These are phyloP conservation scores for Drosophila melanosoma DNA, from an alignment of 2,888 invertebrate genomes.

Conservation along the genomic window DNA sequence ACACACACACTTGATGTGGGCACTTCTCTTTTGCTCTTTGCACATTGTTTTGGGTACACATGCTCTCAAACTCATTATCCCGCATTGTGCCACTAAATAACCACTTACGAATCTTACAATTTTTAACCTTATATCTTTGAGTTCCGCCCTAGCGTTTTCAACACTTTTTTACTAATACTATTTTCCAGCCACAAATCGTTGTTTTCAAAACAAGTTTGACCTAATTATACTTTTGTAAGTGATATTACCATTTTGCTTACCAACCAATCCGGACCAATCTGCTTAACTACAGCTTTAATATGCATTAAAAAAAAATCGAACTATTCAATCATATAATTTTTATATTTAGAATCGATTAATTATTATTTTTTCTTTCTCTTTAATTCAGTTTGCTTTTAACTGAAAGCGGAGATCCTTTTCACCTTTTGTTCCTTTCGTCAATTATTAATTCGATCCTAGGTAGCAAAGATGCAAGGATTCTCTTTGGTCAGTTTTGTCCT, in stretches of 20 bases:
- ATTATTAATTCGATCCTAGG: neutral
- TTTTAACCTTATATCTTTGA: neutral
- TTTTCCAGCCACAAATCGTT: neutral
- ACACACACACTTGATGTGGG: constrained; percentile 8
- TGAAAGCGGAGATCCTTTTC: neutral
- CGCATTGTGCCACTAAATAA: neutral
- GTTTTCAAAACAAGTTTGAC: neutral
- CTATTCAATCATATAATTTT: neutral
- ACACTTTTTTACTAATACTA: neutral
- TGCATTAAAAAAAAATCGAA: neutral
- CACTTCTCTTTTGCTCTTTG: neutral
- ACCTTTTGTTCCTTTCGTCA: neutral
- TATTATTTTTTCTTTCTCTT: neutral
- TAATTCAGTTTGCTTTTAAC: neutral
- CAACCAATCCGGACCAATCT: neutral
- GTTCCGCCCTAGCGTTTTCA: neutral
- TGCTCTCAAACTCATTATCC: constrained; percentile 6
- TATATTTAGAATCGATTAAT: neutral
- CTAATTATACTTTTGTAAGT: neutral
- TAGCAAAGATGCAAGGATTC: neutral
- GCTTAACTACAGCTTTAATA: neutral
- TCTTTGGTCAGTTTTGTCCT: neutral
- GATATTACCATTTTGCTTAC: neutral
- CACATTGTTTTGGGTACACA: constrained; percentile 7
- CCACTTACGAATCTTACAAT: neutral